phyloP scores from a whole-genome alignment of 2,797 vertebrate species.

The Hapalemur alaotrensis region DNA sequence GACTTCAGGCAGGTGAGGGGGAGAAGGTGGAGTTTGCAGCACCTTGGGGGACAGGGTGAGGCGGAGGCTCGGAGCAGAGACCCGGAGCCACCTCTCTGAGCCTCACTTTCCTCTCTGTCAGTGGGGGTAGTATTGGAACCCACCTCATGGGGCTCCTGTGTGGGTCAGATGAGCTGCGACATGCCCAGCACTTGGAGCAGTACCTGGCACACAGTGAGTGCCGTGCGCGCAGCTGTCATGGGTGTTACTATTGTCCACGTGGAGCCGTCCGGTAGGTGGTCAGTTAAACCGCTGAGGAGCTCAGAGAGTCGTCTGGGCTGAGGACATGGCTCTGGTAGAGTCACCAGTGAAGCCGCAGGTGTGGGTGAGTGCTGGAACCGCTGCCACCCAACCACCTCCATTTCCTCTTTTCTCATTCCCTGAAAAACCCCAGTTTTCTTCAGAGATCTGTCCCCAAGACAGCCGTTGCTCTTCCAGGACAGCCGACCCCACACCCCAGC shows the following conservation, averaged over 20 bases:
- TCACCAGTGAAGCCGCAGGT: neutral
- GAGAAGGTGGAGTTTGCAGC: neutral
- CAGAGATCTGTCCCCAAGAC: neutral
- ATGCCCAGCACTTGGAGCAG: fast-evolving
- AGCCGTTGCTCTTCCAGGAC: neutral
- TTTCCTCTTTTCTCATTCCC: neutral
- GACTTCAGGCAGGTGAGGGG: neutral
- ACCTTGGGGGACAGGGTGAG: neutral
- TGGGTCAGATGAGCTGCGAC: neutral
- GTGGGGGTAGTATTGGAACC: neutral
- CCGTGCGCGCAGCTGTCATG: fast-evolving
- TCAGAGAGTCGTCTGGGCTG: neutral
- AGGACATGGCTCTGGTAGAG: neutral
- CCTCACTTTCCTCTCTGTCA: neutral
- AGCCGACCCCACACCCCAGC: neutral
- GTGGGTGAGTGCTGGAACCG: neutral
- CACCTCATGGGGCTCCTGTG: neutral
- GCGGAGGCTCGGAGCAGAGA: neutral
- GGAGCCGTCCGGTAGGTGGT: neutral
- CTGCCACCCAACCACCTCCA: neutral
- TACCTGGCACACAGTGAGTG: fast-evolving
- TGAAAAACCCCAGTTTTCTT: neutral
- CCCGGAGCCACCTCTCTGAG: neutral
- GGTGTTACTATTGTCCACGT: fast-evolving
- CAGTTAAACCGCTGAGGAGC: neutral